These are phyloP conservation scores for Synergus gifuensis DNA, from an alignment of 2,888 invertebrate species.

Conservation along the genomic window DNA sequence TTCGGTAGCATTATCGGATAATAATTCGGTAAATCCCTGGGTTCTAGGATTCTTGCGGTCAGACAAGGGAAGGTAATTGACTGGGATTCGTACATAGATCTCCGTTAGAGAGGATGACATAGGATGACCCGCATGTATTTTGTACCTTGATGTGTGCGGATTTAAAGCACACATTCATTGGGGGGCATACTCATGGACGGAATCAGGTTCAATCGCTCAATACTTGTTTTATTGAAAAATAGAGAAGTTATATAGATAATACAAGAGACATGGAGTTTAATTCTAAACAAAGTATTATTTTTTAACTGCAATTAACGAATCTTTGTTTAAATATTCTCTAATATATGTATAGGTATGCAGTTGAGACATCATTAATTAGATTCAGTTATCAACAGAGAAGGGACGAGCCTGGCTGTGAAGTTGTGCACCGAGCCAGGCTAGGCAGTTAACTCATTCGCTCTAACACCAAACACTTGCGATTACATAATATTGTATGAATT, in stretches of 20 bases:
- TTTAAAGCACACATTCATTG: neutral
- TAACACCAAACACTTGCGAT: too few species aligned
- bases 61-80: constrained; percentile 62
- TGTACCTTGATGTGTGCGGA: neutral
- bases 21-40: constrained; percentile 56
- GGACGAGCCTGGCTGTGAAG: too few species aligned
- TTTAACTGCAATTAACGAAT: too few species aligned
- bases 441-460: too few species aligned
- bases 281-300: neutral
- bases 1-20: constrained; percentile 41
- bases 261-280: neutral
- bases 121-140: neutral
- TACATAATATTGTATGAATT: too few species aligned
- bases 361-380: neutral
- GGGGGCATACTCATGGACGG: constrained; percentile 44
- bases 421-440: too few species aligned
- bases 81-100: constrained; percentile 62
- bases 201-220: constrained; percentile 50
- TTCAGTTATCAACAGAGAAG: neutral
- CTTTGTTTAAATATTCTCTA: neutral
- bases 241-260: neutral
- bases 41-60: constrained; percentile 55
- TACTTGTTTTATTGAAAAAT: constrained; percentile 15
- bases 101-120: constrained; percentile 49
- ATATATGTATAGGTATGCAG: neutral